Evolutionary conservation across 2,797 vertebrate species (phyloP), one percentile per base, ranked within the genome.

Genomic region (Sciaenops ocellatus): DNA sequence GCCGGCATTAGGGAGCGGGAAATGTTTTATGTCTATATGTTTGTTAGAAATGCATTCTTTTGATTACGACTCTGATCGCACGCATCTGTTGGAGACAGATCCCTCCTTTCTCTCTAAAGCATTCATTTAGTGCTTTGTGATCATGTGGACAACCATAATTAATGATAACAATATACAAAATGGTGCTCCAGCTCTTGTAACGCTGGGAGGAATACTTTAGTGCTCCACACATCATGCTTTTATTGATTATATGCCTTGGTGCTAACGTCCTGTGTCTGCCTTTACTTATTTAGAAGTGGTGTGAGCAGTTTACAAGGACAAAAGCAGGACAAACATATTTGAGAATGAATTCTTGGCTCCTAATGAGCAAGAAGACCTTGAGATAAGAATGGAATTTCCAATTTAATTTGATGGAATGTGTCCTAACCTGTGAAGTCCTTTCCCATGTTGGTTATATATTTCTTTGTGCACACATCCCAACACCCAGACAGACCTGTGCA

Each of bases 341-440:
- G 59, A 85, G 71, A 64, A 73, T 74, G 69, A 79, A 55, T 65
- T 78, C 74, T 57, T 63, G 34, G 63, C 38, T 65, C 62, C 67
- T 80, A 85, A 89, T 88, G 66, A 88, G 86, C 42, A 46, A 71
- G 61, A 69, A 74, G 62, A 87, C 85, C 85, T 78, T 87, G 85
- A 90, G 80, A 83, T 86, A 86, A 75, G 91, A 87, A 82, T 76
- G 66, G 68, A 80, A 86, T 87, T 82, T 90, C 67, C 75, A 78
- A 59, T 76, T 73, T 82, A 82, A 85, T 86, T 79, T 85, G 90
- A 89, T 76, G 83, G 81, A 67, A 85, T 83, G 84, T 69, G 56
- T 54, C 68, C 78, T 66, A 61, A 69, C 73, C 76, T n/a, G 63
- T 30, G 78, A 85, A 84, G 57, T 73, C 55, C 26, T 54, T 60